Evolutionary conservation across 2,888 invertebrate genomes (phyloP).

Genomic region (Drosophila hawaiiensis): DNA sequence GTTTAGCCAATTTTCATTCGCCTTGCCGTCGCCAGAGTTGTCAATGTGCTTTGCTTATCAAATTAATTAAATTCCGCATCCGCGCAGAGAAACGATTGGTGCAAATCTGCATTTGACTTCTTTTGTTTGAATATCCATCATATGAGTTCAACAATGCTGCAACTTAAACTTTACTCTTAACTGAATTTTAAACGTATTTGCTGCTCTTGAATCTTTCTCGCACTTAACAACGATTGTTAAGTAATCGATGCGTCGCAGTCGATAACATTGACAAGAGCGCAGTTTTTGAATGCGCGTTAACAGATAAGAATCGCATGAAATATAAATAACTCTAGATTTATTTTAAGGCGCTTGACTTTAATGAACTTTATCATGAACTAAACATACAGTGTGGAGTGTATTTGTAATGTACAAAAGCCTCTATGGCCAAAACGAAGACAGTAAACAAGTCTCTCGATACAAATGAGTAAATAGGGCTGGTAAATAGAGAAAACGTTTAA

Average conservation of each 20-base stretch:
- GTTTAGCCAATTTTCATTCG: constrained; percentile 60
- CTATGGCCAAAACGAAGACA: constrained; percentile 24
- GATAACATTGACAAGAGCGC: constrained; percentile 10
- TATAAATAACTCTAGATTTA: constrained; percentile 5
- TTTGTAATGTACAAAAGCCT: constrained; percentile 27
- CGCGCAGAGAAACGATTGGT: constrained; percentile 33
- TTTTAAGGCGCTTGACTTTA: constrained; percentile 12
- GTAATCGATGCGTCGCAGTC: constrained; percentile 17
- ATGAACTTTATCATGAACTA: constrained; percentile 7
- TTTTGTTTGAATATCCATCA: not conserved
- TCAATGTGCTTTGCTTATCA: constrained; percentile 22
- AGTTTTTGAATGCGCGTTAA: not conserved
- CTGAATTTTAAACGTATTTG: not conserved
- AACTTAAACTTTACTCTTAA: not conserved
- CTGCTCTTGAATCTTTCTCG: not conserved
- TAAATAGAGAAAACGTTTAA: not conserved
- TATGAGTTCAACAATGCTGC: too few relatives aligned
- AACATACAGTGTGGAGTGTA: constrained; percentile 15
- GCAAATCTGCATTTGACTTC: not conserved
- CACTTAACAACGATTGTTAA: not conserved
- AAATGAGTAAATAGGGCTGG: not conserved
- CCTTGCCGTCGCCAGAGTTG: constrained; percentile 59
- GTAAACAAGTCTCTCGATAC: constrained; percentile 18
- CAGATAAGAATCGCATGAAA: not conserved
- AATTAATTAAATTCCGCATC: constrained; percentile 31